Evolutionary conservation across 1,140 invertebrate genomes (phyloP).

Genomic region (Stegodyphus mimosarum): DNA sequence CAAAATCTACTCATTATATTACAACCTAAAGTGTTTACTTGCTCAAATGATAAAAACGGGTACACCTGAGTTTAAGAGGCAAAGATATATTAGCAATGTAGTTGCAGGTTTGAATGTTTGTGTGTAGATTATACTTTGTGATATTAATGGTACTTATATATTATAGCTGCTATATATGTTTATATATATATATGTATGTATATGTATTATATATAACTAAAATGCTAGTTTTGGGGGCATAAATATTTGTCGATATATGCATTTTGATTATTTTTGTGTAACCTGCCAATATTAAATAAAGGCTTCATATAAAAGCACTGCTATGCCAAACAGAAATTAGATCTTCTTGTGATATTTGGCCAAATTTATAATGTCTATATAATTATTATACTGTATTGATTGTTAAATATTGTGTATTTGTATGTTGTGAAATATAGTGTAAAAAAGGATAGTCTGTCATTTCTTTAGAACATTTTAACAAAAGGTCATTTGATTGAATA

Average conservation of each 20-base stretch:
- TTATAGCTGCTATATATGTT: constrained; percentile 30
- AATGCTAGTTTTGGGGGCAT: constrained; percentile 37
- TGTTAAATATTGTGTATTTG: constrained; percentile 55
- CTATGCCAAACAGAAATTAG: constrained; percentile 34
- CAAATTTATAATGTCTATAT: constrained; percentile 41
- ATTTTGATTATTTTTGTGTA: constrained; percentile 34
- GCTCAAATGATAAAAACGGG: constrained; percentile 32
- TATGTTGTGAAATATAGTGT: constrained; percentile 49
- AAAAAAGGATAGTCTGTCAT: too few species aligned
- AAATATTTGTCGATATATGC: constrained; percentile 22
- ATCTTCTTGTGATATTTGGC: constrained; percentile 53
- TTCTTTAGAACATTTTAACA: too few species aligned
- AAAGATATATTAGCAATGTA: neutral
- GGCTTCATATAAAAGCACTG: neutral
- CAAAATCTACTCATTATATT: too few species aligned
- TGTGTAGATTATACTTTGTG: constrained; percentile 34
- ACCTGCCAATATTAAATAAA: constrained; percentile 36
- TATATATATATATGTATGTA: neutral
- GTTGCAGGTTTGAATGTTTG: constrained; percentile 23
- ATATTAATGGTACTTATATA: constrained; percentile 14
- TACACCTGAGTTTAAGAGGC: constrained; percentile 47
- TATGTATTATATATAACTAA: neutral
- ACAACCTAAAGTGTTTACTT: neutral
- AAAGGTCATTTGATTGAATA: too few species aligned
- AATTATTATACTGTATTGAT: constrained; percentile 38